Evolutionary conservation across 2,888 invertebrate genomes (phyloP).

Genomic region (Lobophora halterata): DNA sequence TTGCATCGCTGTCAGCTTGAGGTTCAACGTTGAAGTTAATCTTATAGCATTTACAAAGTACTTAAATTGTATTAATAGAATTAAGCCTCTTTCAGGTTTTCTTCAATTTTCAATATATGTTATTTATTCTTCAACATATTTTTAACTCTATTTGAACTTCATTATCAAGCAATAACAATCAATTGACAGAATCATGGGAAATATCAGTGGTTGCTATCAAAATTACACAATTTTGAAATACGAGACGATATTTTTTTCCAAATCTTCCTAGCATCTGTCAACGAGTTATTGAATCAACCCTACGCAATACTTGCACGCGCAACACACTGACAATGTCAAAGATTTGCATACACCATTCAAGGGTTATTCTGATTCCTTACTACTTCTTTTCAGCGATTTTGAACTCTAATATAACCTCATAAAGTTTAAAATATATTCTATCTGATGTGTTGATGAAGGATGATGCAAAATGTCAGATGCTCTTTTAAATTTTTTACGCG

Average conservation of each 20-base stretch:
- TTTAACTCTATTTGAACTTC: too few relatives aligned
- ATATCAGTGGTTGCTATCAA: too few relatives aligned
- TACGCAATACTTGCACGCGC: slow-evolving; percentile 44
- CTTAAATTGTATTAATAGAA: too few relatives aligned
- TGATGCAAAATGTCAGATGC: slow-evolving; percentile 41
- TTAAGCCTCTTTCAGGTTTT: too few relatives aligned
- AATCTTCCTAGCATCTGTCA: slow-evolving; percentile 69
- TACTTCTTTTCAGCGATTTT: slow-evolving; percentile 22
- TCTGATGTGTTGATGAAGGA: slow-evolving; percentile 30
- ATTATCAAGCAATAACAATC: too few relatives aligned
- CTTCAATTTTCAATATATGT: too few relatives aligned
- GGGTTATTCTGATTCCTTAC: slow-evolving; percentile 57
- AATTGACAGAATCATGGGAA: too few relatives aligned
- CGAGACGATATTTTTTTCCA: slow-evolving; percentile 55
- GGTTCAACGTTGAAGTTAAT: too few relatives aligned
- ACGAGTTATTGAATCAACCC: slow-evolving; percentile 66
- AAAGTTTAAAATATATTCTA: slow-evolving; percentile 25
- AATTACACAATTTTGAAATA: slow-evolving; percentile 30
- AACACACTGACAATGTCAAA: slow-evolving; percentile 43
- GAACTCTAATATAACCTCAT: slow-evolving; percentile 18
- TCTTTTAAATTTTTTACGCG: slow-evolving; percentile 40
- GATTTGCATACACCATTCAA: slow-evolving; percentile 75
- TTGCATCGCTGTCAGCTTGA: too few relatives aligned
- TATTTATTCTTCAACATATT: too few relatives aligned
- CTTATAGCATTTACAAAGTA: too few relatives aligned